These are phyloP conservation scores for Leptinotarsa juncta DNA, from an alignment of 2,888 invertebrate genomes.

Conservation along the genomic window DNA sequence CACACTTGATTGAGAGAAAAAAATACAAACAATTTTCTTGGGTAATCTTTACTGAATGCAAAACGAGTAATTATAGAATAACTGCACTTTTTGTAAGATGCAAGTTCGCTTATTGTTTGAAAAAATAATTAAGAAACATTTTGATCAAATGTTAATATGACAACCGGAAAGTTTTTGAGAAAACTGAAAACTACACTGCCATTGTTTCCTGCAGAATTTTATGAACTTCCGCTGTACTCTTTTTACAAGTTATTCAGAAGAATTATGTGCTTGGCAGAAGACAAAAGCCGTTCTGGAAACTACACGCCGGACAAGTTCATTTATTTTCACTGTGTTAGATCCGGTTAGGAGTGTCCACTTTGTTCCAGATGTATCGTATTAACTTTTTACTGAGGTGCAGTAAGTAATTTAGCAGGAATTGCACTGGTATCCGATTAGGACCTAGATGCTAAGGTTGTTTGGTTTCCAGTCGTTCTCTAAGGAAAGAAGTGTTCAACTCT, in stretches of 20 bases:
- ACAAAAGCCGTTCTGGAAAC: slow-evolving; percentile 40
- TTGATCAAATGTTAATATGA: slow-evolving; percentile 42
- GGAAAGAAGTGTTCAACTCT: not conserved
- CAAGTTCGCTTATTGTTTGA: too few relatives aligned
- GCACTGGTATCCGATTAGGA: slow-evolving; percentile 8
- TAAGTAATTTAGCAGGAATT: slow-evolving; percentile 39
- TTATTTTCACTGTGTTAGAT: slow-evolving; percentile 48
- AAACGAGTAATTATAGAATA: too few relatives aligned
- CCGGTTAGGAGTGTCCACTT: slow-evolving; percentile 51
- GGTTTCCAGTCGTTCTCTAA: not conserved
- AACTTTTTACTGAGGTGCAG: slow-evolving; percentile 40
- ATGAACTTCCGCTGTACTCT: slow-evolving; percentile 44
- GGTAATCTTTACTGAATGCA: too few relatives aligned
- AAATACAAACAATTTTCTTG: too few relatives aligned
- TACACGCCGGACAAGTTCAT: slow-evolving; percentile 46
- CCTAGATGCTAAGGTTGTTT: not conserved
- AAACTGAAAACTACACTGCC: slow-evolving; percentile 30
- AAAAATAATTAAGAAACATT: slow-evolving; percentile 34
- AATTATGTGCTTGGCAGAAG: slow-evolving; percentile 42
- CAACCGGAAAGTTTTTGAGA: slow-evolving; percentile 34
- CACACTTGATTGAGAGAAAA: too few relatives aligned
- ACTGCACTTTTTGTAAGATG: too few relatives aligned
- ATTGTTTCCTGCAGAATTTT: slow-evolving; percentile 39
- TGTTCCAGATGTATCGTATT: slow-evolving; percentile 49
- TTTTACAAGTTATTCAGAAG: slow-evolving; percentile 42